Base-by-base conservation (phyloP, 2,113 vertebrate genomes). In the Notiomystis cincta region DNA sequence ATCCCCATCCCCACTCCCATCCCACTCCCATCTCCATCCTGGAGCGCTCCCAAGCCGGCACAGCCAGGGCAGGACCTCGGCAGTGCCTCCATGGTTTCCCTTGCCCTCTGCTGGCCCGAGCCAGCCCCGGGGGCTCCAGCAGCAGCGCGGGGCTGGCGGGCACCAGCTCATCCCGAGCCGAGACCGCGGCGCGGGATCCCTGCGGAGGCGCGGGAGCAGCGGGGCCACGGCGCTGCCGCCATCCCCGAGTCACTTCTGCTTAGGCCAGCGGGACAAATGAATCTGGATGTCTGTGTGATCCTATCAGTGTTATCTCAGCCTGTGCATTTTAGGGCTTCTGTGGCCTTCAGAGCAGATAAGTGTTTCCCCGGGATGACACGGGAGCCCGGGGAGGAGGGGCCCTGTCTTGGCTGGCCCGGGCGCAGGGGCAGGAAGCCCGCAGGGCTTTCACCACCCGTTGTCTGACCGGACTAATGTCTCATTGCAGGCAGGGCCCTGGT, bases 271-370 rank as follows among this genome's bases (percentile, higher is more conserved):
- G 62, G 48, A 37, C 42, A 93, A 96, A 97, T 95, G 35, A 44
- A 18, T 70, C 23, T 58, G 93, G 96, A 97, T 94, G 91, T 95
- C 93, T 95, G 93, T 69, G 85, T 22, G 67, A 95, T 96, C 83
- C 62, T 79, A 64, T 97, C 90, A 82, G 92, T 23, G 89, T 87
- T 94, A 84, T 81, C 56, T 27, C 9, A 6, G 73, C 40, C 38
- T 60, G 44, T 51, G 81, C 16, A 21, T 91, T 89, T 82, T 66
- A 56, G 87, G 92, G 77, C 84, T 85, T 30, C 62, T 38, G 57
- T 13, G 78, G 70, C 87, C 75, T 97, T 97, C 96, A 94, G 87
- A 90, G 94, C 79, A 86, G 92, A 95, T 75, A 62, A 94, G 27
- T 54, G 67, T 92, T 95, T 81, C 62, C 86, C 67, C 13, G 4